phyloP scores from a whole-genome alignment of 2,888 invertebrate genomes.

The Trachelus stipa region DNA sequence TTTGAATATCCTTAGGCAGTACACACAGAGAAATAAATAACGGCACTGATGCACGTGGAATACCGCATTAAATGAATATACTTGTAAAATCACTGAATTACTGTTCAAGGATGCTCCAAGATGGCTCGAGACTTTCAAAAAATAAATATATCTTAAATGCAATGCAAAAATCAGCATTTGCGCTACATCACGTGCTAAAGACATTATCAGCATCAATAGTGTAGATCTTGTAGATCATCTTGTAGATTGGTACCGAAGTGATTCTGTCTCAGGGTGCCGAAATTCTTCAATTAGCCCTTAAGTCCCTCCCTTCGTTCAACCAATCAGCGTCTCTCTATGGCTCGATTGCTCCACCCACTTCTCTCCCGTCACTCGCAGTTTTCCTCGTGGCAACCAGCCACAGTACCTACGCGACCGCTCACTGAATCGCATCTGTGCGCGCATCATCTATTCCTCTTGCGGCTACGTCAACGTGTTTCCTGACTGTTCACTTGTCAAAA shows the following conservation, averaged over 20 bases:
- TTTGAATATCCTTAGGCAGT: neutral
- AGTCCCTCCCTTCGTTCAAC: slow-evolving; percentile 25
- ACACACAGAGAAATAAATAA: neutral
- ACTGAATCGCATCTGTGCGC: slow-evolving; percentile 46
- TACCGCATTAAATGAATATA: neutral
- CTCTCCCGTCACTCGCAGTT: slow-evolving; percentile 51
- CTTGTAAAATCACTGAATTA: neutral
- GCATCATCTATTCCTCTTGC: neutral
- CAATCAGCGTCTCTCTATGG: slow-evolving; percentile 25
- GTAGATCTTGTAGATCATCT: neutral
- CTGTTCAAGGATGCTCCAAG: neutral
- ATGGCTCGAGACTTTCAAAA: neutral
- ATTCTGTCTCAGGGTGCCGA: slow-evolving; percentile 40
- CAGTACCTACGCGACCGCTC: slow-evolving; percentile 61
- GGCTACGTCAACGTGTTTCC: slow-evolving; percentile 13
- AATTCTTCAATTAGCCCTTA: slow-evolving; percentile 48
- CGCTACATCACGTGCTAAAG: neutral
- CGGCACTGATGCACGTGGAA: neutral
- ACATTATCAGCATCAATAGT: neutral
- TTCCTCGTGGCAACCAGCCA: slow-evolving; percentile 57
- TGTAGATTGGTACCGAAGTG: neutral
- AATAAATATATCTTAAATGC: neutral
- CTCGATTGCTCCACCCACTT: slow-evolving; percentile 41
- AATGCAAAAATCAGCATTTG: neutral
- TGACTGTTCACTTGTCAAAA: slow-evolving; percentile 9